Evolutionary conservation across 1,140 invertebrate genomes (phyloP).

Genomic region (Orchestia grillus): DNA sequence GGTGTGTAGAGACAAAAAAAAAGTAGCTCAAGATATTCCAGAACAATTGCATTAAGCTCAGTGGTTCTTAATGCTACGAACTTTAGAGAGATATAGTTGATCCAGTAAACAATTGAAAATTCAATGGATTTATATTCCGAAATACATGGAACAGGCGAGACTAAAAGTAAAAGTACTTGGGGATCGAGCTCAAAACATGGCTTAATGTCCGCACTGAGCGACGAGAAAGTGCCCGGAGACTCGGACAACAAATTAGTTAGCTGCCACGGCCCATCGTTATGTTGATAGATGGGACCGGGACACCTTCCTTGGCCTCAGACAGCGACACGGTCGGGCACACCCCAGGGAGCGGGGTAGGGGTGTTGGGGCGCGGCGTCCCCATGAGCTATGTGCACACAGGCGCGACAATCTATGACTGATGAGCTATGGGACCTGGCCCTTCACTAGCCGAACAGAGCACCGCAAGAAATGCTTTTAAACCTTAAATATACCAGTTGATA

Average conservation of each 20-base stretch:
- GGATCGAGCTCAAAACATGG: neutral
- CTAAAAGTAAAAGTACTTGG: neutral
- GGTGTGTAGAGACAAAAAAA: neutral
- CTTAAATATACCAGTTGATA: neutral
- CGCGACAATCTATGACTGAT: neutral
- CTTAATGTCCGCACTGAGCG: neutral
- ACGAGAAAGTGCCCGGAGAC: neutral
- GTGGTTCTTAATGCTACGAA: neutral
- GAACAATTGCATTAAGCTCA: neutral
- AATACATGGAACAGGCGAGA: neutral
- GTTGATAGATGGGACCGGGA: slow-evolving; percentile 17
- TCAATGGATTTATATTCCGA: neutral
- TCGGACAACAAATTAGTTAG: slow-evolving; percentile 41
- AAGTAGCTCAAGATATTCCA: neutral
- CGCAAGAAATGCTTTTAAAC: neutral
- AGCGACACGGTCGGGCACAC: neutral
- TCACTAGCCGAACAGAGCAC: neutral
- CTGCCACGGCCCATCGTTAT: slow-evolving; percentile 49
- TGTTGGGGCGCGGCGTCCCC: neutral
- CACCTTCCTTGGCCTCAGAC: slow-evolving; percentile 11
- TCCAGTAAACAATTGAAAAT: neutral
- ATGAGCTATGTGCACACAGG: neutral
- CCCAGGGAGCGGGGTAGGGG: neutral
- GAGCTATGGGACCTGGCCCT: neutral
- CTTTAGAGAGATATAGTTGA: neutral